Evolutionary conservation across 2,113 vertebrate species (phyloP).

Genomic region (Agelaius phoeniceus): DNA sequence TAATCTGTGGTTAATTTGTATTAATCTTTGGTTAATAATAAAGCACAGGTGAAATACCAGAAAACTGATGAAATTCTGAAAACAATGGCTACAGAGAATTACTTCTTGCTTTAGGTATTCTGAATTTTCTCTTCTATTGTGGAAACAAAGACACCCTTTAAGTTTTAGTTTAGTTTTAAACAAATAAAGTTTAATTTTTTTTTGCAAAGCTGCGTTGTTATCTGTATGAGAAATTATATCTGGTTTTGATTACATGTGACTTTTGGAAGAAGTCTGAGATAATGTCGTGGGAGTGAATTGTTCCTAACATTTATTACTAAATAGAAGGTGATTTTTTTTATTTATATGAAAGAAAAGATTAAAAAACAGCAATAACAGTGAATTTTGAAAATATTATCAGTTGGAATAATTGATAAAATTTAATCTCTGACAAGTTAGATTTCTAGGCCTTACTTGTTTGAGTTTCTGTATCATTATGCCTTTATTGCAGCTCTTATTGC

Average conservation of each 20-base stretch:
- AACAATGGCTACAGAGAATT: neutral
- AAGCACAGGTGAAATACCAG: neutral
- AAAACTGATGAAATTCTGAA: neutral
- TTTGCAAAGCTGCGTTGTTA: neutral
- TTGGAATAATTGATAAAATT: neutral
- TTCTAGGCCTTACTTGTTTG: neutral
- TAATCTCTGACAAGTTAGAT: neutral
- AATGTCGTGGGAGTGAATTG: neutral
- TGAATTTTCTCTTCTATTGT: neutral
- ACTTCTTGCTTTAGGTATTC: neutral
- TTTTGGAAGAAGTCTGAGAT: neutral
- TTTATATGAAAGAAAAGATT: neutral
- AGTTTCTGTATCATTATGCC: neutral
- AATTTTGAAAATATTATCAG: neutral
- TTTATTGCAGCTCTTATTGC: neutral
- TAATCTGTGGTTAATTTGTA: neutral
- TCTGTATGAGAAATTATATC: neutral
- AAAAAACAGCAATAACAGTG: neutral
- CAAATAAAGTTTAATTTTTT: neutral
- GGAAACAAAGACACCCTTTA: neutral
- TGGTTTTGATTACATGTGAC: neutral
- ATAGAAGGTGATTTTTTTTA: neutral
- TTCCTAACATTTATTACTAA: neutral
- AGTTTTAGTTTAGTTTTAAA: neutral
- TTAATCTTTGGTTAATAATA: neutral